Evolutionary conservation across 2,797 vertebrate genomes (phyloP).

Genomic region (Lophius americanus): DNA sequence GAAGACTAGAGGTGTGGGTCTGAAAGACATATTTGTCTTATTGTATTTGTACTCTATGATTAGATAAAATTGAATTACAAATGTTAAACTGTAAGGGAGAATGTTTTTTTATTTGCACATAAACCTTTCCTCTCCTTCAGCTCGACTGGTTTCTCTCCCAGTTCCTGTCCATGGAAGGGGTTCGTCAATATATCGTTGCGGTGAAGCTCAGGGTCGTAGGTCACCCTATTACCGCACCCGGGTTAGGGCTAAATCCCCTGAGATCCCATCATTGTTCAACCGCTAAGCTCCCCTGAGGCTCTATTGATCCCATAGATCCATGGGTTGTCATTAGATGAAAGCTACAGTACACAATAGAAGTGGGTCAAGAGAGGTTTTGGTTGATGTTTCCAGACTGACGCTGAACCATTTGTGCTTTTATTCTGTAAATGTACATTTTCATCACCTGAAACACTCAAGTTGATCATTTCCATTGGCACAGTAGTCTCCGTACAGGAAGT

Average conservation of each 20-base stretch:
- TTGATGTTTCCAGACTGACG: not conserved
- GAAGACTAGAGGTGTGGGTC: too few relatives aligned
- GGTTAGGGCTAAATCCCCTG: slow-evolving; percentile 32
- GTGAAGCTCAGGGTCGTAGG: slow-evolving; percentile 33
- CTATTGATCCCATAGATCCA: slow-evolving; percentile 46
- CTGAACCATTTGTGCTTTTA: too few relatives aligned
- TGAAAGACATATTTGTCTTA: too few relatives aligned
- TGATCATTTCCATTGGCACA: too few relatives aligned
- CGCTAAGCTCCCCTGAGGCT: slow-evolving; percentile 27
- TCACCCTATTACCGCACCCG: slow-evolving; percentile 32
- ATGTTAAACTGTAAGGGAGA: too few relatives aligned
- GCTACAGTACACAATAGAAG: not conserved
- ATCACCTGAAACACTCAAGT: too few relatives aligned
- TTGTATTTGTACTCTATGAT: too few relatives aligned
- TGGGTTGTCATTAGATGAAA: slow-evolving; percentile 11
- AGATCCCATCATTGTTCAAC: slow-evolving; percentile 53
- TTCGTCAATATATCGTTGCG: slow-evolving; percentile 29
- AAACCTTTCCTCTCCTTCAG: not conserved
- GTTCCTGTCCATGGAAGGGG: slow-evolving; percentile 4
- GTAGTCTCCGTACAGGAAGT: too few relatives aligned
- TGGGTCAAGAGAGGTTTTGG: not conserved
- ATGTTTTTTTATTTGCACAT: too few relatives aligned
- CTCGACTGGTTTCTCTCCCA: not conserved
- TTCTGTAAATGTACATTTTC: too few relatives aligned
- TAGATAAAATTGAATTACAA: too few relatives aligned